Percentiles rank a stretch among this genome's conserved stretches.
phyloP scores from a whole-genome alignment of 2,888 invertebrate species.

The Pseudococcus jackbeardsleyi region DNA sequence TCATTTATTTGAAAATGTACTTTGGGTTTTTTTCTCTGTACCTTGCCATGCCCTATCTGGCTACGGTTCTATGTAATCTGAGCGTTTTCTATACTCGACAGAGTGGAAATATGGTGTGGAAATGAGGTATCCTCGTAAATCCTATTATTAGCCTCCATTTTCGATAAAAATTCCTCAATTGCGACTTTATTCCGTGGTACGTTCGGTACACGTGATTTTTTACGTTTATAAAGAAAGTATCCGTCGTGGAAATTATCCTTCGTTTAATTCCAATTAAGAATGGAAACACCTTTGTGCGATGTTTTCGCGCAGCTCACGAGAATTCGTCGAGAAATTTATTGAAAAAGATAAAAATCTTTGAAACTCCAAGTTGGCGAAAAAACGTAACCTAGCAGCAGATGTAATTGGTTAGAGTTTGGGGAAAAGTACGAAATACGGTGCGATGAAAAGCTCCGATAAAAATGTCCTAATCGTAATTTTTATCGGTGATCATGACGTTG shows the following conservation, averaged over 20 bases:
- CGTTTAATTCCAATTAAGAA: constrained; percentile 43
- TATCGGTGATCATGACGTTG: neutral
- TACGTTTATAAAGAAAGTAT: neutral
- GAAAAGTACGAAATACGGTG: neutral
- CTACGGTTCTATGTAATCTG: too few relatives aligned
- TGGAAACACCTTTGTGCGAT: neutral
- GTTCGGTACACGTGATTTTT: neutral
- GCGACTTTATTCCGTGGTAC: too few relatives aligned
- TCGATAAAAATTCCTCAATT: too few relatives aligned
- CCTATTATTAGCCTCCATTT: too few relatives aligned
- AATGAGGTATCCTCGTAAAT: too few relatives aligned
- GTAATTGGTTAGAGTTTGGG: neutral
- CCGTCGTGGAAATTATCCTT: neutral
- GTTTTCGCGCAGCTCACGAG: neutral
- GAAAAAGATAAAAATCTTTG: constrained; percentile 22
- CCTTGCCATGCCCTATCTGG: too few relatives aligned
- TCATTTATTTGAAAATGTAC: neutral
- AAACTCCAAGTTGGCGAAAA: constrained; percentile 1
- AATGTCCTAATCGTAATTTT: constrained; percentile 13
- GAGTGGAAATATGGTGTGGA: too few relatives aligned
- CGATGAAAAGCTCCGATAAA: constrained; percentile 7
- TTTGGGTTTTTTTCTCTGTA: neutral
- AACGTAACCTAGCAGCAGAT: neutral
- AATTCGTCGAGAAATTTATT: constrained; percentile 24
- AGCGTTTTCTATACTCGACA: too few relatives aligned